A percentile compares a stretch with the other conserved stretches of the same genome.
Evolutionary conservation across 2,797 vertebrate genomes (phyloP).

Genomic region (Anomalospiza imberbis): DNA sequence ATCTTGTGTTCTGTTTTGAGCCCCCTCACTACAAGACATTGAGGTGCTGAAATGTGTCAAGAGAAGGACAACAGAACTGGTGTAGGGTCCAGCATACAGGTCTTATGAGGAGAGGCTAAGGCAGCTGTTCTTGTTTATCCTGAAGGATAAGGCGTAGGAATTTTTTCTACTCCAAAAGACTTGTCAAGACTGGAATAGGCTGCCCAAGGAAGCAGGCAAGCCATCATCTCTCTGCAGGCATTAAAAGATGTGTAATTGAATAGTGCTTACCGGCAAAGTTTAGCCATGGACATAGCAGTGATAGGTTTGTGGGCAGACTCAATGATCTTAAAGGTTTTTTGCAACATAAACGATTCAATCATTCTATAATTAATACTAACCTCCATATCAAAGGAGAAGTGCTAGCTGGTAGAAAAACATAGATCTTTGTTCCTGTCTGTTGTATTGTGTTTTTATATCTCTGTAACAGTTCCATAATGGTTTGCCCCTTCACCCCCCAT

Average conservation of each 20-base stretch:
- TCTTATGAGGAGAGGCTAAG: not conserved
- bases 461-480: too few species aligned
- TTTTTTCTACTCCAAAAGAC: not conserved
- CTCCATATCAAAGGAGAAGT: not conserved
- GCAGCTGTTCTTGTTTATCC: not conserved
- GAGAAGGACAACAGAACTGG: not conserved
- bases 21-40: not conserved
- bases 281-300: not conserved
- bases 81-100: not conserved
- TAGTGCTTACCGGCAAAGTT: fast-evolving
- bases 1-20: not conserved
- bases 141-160: not conserved
- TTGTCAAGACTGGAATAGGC: not conserved
- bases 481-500: too few species aligned
- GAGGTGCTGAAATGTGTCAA: fast-evolving
- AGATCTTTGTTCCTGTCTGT: not conserved
- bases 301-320: not conserved
- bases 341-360: not conserved
- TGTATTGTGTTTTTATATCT: too few species aligned
- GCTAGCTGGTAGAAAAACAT: not conserved
- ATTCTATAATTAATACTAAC: not conserved
- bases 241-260: not conserved
- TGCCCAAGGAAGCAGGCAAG: not conserved
- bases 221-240: not conserved
- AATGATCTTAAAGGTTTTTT: not conserved